Evolutionary conservation across 2,113 vertebrate genomes (phyloP), one percentile per base, ranked within the genome.

Genomic region (Phrynocephalus versicolor): DNA sequence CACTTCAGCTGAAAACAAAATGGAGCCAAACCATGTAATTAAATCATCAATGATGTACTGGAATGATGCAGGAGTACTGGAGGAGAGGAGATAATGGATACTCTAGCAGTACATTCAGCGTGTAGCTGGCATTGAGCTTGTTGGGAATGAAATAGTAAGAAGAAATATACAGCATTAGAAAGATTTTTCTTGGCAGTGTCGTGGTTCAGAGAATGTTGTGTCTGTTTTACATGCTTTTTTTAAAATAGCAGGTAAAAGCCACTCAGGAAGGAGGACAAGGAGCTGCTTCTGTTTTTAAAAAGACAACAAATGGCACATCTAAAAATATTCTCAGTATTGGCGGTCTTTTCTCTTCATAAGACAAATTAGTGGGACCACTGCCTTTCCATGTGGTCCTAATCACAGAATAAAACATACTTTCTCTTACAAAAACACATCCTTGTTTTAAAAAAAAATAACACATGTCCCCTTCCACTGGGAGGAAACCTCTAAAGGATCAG

Each of bases 1-100:
- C 91, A 85, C 93, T 82, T 92, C 93, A 94, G 87, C 88, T 74
- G 90, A 93, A 95, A 92, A 95, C 93, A 95, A 92, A 95, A 94
- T 90, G 81, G 91, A 89, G 91, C 45, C 76, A 93, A 95, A 90
- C 90, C 86, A 15, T 30, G 84, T 92, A 91, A 91, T 92, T 89
- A 94, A 93, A 91, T 91, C 81, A 91, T 85, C 86, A 88, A 76
- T 1, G 33, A 92, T 93, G 89, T 80, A 89, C 70, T 83, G 84
- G 89, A 85, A 93, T 90, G 90, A 93, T 92, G 89, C 89, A 78
- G 81, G n/a, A 3, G 33, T 10, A 85, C 83, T 90, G 93, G 90
- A 88, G 89, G 84, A n/a, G 67, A 25, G 8, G 19, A 81, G 84
- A 91, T 21, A 51, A 81, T 82, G 84, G 91, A 84, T 88, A 74